Conservation (phyloP, 2,797 vertebrate species). For the Rhinella marina region DNA sequence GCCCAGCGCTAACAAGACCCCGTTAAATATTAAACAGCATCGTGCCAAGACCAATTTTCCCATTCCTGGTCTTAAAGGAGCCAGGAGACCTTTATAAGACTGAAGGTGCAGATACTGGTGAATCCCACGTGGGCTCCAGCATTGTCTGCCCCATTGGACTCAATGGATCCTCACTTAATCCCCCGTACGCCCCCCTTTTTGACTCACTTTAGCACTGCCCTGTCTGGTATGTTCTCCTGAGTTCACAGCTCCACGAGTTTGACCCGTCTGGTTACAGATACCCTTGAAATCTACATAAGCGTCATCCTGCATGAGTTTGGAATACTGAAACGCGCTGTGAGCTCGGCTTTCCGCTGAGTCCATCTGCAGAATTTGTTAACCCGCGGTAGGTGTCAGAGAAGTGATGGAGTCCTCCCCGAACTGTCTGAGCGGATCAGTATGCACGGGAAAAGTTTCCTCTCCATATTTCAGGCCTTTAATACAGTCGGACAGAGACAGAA, state of each 20-base stretch:
- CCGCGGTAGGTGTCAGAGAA: neutral
- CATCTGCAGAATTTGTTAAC: slow-evolving; percentile 14
- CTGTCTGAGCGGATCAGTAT: slow-evolving; percentile 16
- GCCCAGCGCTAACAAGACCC: slow-evolving; percentile 5
- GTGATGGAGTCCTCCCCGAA: neutral
- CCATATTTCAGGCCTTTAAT: slow-evolving; percentile 37
- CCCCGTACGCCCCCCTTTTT: too few species aligned
- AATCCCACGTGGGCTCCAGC: too few species aligned
- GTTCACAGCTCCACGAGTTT: neutral
- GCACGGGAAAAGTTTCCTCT: slow-evolving; percentile 2
- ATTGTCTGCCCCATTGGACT: neutral
- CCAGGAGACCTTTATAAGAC: neutral
- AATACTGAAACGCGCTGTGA: neutral
- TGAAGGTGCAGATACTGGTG: neutral
- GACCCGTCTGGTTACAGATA: too few species aligned
- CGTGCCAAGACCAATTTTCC: neutral
- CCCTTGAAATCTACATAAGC: neutral
- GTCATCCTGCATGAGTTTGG: neutral
- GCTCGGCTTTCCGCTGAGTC: neutral
- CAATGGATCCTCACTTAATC: neutral
- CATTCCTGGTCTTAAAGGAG: neutral
- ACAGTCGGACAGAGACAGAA: slow-evolving; percentile 44
- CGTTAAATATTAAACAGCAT: slow-evolving; percentile 34
- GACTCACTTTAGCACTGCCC: too few species aligned
- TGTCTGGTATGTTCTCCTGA: too few species aligned